Evolutionary conservation across 2,113 vertebrate genomes (phyloP), one percentile per base, ranked within the genome.

Genomic region (Zonotrichia leucophrys): DNA sequence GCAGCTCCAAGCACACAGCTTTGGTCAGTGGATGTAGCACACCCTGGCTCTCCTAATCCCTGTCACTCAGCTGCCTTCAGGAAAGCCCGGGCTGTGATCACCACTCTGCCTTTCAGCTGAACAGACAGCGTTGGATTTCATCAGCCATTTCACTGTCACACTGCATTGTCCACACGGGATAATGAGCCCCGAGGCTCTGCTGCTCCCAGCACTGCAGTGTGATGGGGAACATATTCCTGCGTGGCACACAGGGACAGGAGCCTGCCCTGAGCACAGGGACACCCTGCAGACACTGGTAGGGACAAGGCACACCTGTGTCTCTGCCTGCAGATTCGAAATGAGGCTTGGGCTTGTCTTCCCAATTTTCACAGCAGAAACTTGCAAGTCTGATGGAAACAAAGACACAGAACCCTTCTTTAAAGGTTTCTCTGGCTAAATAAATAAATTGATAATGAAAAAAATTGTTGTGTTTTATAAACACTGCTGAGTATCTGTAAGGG

Each of bases 81-180:
- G 88, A 96, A 95, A 79, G 5, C 62, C 74, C 9, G 41, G 75
- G 53, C 77, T 92, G 75, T 30, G 84, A 93, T 86, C 83, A 90
- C 15, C 89, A 42, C 23, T 0, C 23, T 82, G 90, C 58, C 83
- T 96, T 87, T 92, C 58, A 84, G 58, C 63, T 44, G 94, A 76
- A 30, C 55, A 72, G 82, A 89, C 93, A 89, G 85, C 79, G 15
- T 58, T 90, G 69, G 85, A 79, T 93, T 84, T 82, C 75, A 91
- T 91, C 95, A 95, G 74, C 90, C 83, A 24, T 87, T 95, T 76
- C 94, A 27, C 86, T 80, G 94, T 94, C 95, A 92, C 81, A 7
- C 75, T 28, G 82, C 67, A 47, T 60, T 62, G 90, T 86, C 90
- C 23, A 0, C 68, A 33, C 10, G 64, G 58, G 68, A 93, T 95